A percentile compares a stretch with the other conserved stretches of the same genome.
Conservation (phyloP, 2,797 vertebrate genomes). For the Sarcoramphus papa region DNA sequence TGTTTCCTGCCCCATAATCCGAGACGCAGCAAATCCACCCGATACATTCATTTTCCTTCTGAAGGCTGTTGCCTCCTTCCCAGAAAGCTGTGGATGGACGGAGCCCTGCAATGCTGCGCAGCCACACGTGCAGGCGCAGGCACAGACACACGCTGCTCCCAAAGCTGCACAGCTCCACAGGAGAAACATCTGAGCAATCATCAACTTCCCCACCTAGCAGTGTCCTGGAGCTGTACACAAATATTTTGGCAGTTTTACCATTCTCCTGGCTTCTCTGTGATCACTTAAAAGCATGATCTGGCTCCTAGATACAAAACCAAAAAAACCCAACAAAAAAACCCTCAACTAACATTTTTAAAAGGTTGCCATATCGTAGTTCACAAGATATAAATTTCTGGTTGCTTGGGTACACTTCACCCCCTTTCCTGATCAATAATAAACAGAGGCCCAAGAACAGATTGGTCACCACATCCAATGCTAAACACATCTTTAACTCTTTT, state of each 20-base stretch:
- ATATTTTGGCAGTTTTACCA: neutral
- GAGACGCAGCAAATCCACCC: neutral
- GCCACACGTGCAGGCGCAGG: fast-evolving
- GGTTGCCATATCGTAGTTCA: neutral
- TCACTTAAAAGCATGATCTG: neutral
- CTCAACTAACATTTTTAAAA: neutral
- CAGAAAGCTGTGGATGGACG: neutral
- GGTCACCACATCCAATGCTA: neutral
- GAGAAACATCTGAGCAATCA: neutral
- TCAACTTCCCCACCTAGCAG: neutral
- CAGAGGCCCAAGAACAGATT: neutral
- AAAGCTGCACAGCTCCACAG: neutral
- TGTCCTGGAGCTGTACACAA: neutral
- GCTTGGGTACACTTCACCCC: neutral
- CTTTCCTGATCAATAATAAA: neutral
- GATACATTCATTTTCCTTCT: neutral
- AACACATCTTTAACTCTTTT: neutral
- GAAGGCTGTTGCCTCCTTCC: neutral
- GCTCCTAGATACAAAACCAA: neutral
- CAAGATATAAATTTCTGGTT: neutral
- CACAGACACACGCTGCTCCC: neutral
- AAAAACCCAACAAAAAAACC: fast-evolving
- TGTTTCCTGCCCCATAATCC: neutral
- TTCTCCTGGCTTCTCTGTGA: neutral
- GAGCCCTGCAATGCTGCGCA: neutral